Evolutionary conservation across 2,888 invertebrate species (phyloP).

Genomic region (Callyntrura sp.): DNA sequence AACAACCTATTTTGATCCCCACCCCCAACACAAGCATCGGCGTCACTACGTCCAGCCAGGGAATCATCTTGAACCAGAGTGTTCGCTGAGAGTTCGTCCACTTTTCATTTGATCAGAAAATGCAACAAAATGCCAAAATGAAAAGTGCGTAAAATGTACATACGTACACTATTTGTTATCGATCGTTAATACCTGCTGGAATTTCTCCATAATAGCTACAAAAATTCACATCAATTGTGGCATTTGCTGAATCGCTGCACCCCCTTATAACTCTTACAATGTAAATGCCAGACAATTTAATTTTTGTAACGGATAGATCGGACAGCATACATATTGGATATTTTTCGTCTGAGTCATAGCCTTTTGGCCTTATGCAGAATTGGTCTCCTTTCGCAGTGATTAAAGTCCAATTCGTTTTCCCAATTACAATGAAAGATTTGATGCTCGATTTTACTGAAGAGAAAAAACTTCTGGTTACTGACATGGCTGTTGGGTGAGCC

Average conservation of each 20-base stretch:
- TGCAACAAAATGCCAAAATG: no score
- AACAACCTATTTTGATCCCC: not conserved
- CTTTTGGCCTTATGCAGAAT: not conserved
- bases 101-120: no score
- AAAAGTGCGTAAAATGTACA: not conserved
- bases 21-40: not conserved
- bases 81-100: no score
- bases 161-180: not conserved
- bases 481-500: not conserved
- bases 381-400: constrained; percentile 21
- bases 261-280: constrained; percentile 11
- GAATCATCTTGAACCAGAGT: constrained; percentile 20
- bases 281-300: constrained; percentile 18
- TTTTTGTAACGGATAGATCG: constrained; percentile 21
- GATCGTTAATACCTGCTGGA: constrained; percentile 35
- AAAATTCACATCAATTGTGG: constrained; percentile 15
- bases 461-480: constrained; percentile 1
- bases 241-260: not conserved
- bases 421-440: constrained; percentile 55
- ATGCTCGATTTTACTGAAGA: not conserved
- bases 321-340: constrained; percentile 57
- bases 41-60: not conserved
- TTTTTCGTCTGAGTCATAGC: constrained; percentile 1
- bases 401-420: constrained; percentile 47
- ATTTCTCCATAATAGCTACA: constrained; percentile 56